phyloP scores from a whole-genome alignment of 2,888 invertebrate species.

The Dendrolimus pini region DNA sequence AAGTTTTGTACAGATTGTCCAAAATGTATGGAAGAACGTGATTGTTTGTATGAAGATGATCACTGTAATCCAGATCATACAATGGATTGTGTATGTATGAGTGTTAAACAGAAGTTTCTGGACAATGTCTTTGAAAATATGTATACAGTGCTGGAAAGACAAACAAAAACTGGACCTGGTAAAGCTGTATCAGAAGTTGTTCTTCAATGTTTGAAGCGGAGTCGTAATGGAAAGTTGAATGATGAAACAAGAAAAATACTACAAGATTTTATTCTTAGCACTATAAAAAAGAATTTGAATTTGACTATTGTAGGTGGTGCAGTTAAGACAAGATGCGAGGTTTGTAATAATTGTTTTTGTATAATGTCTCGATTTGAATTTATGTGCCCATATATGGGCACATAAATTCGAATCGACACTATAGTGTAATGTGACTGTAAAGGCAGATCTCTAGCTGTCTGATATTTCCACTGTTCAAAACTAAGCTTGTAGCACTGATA shows the following conservation, averaged over 20 bases:
- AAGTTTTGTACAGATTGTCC: slow-evolving; percentile 57
- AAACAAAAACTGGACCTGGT: slow-evolving; percentile 38
- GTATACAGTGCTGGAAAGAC: slow-evolving; percentile 51
- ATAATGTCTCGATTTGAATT: no score
- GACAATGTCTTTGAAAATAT: slow-evolving; percentile 66
- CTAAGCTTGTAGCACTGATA: no score
- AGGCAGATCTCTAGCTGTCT: no score
- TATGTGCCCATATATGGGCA: no score
- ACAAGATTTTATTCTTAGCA: slow-evolving; percentile 50
- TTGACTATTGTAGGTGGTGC: slow-evolving; percentile 63
- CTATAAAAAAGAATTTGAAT: slow-evolving; percentile 56
- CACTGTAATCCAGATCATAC: slow-evolving; percentile 36
- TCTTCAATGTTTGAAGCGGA: slow-evolving; percentile 39
- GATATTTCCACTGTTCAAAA: no score
- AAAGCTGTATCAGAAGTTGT: slow-evolving; percentile 48
- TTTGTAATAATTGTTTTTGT: slow-evolving; percentile 13
- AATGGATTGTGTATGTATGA: slow-evolving; percentile 51
- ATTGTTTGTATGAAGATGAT: slow-evolving; percentile 35
- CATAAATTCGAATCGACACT: no score
- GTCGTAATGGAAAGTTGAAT: slow-evolving; percentile 58
- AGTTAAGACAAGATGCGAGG: slow-evolving; percentile 66
- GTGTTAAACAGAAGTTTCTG: slow-evolving; percentile 49
- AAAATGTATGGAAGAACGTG: slow-evolving; percentile 37
- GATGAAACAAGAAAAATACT: slow-evolving; percentile 38
- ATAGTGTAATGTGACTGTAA: no score